These are phyloP conservation scores for Drosophila nigrodunni DNA, from an alignment of 1,140 invertebrate species.

Conservation along the genomic window DNA sequence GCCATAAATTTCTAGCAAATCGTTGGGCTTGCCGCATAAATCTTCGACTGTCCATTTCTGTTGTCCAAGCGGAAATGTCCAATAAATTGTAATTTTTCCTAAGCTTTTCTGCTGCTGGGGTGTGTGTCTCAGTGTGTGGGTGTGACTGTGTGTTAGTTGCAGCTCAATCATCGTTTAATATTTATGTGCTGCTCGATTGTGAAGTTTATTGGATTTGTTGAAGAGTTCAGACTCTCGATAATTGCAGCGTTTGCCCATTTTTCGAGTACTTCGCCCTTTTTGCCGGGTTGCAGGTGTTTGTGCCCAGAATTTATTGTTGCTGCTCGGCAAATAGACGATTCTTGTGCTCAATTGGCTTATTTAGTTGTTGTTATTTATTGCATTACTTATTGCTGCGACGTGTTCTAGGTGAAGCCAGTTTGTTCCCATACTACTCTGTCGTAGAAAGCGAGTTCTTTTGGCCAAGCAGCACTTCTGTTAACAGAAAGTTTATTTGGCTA, in stretches of 20 bases:
- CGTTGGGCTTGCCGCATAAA: conserved; percentile 64
- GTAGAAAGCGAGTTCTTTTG: not conserved
- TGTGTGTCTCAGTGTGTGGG: not conserved
- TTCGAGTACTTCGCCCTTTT: not conserved
- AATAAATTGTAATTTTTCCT: conserved; percentile 82
- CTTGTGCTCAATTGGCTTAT: conserved; percentile 70
- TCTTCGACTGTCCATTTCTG: conserved; percentile 77
- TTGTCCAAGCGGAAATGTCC: conserved; percentile 76
- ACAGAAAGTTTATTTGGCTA: not conserved
- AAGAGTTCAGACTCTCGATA: conserved; percentile 59
- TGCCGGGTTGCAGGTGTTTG: conserved; percentile 68
- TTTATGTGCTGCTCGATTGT: conserved; percentile 80
- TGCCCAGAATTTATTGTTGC: conserved; percentile 66
- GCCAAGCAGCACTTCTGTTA: not conserved
- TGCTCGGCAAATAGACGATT: conserved; percentile 52
- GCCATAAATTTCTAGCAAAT: conserved; percentile 65
- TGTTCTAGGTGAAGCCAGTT: conserved; percentile 6
- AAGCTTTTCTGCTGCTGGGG: conserved; percentile 58
- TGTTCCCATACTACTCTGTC: not conserved
- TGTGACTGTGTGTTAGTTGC: conserved; percentile 43
- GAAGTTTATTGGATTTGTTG: conserved; percentile 82
- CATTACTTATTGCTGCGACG: conserved; percentile 54
- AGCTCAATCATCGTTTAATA: conserved; percentile 83
- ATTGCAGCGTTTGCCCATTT: conserved; percentile 58
- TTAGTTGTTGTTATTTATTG: conserved; percentile 79